Conservation (phyloP, 2,888 invertebrate genomes). For the Hirtodrosophila alboralis region DNA sequence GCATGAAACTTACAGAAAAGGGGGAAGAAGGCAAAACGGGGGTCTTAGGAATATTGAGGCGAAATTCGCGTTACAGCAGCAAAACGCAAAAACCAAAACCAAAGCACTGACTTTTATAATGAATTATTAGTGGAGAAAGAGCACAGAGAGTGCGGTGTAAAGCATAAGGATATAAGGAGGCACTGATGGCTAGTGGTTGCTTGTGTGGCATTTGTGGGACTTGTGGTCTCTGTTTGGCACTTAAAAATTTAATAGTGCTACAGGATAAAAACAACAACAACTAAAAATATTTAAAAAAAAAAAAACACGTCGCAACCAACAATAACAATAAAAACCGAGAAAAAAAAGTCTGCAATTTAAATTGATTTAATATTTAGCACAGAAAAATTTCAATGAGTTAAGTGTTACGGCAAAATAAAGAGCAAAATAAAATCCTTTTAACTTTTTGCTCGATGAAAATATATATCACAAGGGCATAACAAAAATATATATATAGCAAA, state of each 20-base stretch:
- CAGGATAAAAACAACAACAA: slow-evolving; percentile 59
- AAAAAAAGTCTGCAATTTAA: slow-evolving; percentile 49
- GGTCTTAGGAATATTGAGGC: slow-evolving; percentile 40
- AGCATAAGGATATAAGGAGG: neutral
- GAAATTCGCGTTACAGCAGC: slow-evolving; percentile 70
- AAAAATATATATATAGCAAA: slow-evolving; percentile 20
- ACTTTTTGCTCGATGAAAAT: slow-evolving; percentile 25
- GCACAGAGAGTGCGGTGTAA: neutral
- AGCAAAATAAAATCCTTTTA: slow-evolving; percentile 37
- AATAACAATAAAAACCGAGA: slow-evolving; percentile 8
- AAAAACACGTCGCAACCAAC: slow-evolving; percentile 31
- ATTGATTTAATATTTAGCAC: slow-evolving; percentile 57
- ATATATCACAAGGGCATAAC: slow-evolving; percentile 44
- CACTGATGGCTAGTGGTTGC: slow-evolving; percentile 52
- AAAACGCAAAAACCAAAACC: slow-evolving; percentile 79
- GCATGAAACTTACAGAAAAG: slow-evolving; percentile 44
- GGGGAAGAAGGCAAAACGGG: neutral
- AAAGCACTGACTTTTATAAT: slow-evolving; percentile 79
- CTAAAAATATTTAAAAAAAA: no score
- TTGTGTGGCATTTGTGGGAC: slow-evolving; percentile 75
- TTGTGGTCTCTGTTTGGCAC: slow-evolving; percentile 71
- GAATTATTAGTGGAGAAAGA: slow-evolving; percentile 70
- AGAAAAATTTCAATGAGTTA: slow-evolving; percentile 4
- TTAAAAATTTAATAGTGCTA: slow-evolving; percentile 76
- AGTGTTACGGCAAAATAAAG: slow-evolving; percentile 1